Evolutionary conservation across 92 coral and sea anemone species (phyloP), one percentile per base, ranked within the genome.

Genomic region (Metridium senile): DNA sequence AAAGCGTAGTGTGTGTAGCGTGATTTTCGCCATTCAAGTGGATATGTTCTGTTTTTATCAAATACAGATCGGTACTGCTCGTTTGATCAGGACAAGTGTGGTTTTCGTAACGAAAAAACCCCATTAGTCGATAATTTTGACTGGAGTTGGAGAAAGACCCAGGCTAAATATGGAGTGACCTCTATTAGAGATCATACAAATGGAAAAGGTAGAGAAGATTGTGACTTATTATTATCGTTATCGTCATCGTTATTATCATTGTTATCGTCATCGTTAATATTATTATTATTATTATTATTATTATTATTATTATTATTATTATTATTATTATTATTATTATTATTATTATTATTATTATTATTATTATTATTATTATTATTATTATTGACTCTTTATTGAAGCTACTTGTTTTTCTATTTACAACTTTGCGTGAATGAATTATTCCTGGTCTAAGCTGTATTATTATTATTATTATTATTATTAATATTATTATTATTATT

Each of bases 41-140:
- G 13, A 4, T 39, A 39, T 35, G 20, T 69, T 20, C 8, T 4
- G 13, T 4, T 39, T 39, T 6, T 39, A 39, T 39, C 34, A 45
- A 9, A 11, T 20, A 49, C 51, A 28, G 76, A 22, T 20, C 34
- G 1, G 19, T 43, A 21, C 62, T 71, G 76, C 62, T 13, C 76
- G 20, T 71, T 71, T 26, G 76, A 71, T 22, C 2, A 11, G 2
- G 62, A 45, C 34, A 72, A 22, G 25, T 72, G 78, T 31, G 78
- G 78, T 18, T 72, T 21, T 33, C n/a, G 7, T 2, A 27, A 72
- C 26, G 53, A 23, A 29, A 29, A 51, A 31, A 43, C 59, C 6
- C 31, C 16, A 10, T 59, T 54, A 7, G 66, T 8, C 19, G 78
- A 72, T 56, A 58, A 72, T n/a, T 72, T 53, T 34, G 65, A 72